phyloP scores from a whole-genome alignment of 2,797 vertebrate species.

The Microcaecilia unicolor region DNA sequence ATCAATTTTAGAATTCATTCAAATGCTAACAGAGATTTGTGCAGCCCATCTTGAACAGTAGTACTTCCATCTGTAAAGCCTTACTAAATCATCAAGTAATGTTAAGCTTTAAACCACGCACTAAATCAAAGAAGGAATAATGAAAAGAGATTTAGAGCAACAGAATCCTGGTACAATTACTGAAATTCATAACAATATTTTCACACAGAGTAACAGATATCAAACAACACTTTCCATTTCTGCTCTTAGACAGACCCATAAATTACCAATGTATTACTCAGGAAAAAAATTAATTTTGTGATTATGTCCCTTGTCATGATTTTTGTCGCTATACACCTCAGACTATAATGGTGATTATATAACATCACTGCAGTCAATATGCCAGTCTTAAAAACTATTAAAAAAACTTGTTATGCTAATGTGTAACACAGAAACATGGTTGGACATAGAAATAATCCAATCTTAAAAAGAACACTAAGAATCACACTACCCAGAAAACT shows the following conservation, averaged over 20 bases:
- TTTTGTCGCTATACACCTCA: too few relatives aligned
- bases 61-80: slow-evolving; percentile 30
- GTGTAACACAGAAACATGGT: not conserved
- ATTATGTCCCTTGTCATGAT: too few relatives aligned
- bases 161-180: slow-evolving; percentile 56
- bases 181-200: slow-evolving; percentile 50
- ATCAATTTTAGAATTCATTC: slow-evolving; percentile 41
- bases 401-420: not conserved
- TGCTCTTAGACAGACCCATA: slow-evolving; percentile 21
- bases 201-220: slow-evolving; percentile 36
- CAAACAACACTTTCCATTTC: slow-evolving; percentile 55
- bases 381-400: too few relatives aligned
- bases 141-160: slow-evolving; percentile 44
- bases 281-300: not conserved
- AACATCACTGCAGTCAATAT: too few relatives aligned
- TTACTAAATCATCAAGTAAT: slow-evolving; percentile 31
- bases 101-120: slow-evolving; percentile 35
- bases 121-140: slow-evolving; percentile 43
- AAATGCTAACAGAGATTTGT: slow-evolving; percentile 29
- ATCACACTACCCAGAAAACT: not conserved
- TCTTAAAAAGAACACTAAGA: accelerated
- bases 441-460: not conserved
- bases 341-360: too few relatives aligned
- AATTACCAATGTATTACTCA: slow-evolving; percentile 3
- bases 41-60: slow-evolving; percentile 17